Conservation (phyloP, 2,113 vertebrate genomes). For the Ailuropoda melanoleuca region DNA sequence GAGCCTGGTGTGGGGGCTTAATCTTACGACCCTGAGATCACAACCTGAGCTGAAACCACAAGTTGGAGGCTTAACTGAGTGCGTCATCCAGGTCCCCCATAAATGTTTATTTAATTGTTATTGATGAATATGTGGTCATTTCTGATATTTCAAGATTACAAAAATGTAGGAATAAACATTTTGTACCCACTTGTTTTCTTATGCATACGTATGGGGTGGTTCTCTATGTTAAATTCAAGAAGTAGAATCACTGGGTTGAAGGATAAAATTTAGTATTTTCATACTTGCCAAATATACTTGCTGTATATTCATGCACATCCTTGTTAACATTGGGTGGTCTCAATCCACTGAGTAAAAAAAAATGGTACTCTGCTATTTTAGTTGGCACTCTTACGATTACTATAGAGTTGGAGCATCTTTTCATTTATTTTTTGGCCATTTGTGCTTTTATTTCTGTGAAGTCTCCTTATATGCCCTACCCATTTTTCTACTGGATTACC, state of each 20-base stretch:
- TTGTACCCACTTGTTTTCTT: neutral
- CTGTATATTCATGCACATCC: neutral
- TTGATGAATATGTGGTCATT: neutral
- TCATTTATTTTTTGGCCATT: neutral
- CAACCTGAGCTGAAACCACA: neutral
- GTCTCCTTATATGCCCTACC: neutral
- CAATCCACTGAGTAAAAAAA: neutral
- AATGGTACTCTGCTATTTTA: neutral
- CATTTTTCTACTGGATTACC: neutral
- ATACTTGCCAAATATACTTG: neutral
- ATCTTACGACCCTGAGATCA: neutral
- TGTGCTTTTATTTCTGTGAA: neutral
- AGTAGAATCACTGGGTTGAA: neutral
- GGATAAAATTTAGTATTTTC: neutral
- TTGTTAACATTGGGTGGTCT: neutral
- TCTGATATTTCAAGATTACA: conserved; percentile 23
- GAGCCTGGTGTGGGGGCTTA: neutral
- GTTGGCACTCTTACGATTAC: neutral
- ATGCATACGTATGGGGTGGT: neutral
- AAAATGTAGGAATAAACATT: neutral
- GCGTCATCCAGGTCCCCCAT: neutral
- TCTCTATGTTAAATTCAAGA: neutral
- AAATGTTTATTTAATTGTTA: neutral
- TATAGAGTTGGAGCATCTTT: neutral
- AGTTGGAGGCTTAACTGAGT: neutral